Conservation (phyloP, 2,797 vertebrate genomes). For the Bufotes viridis region DNA sequence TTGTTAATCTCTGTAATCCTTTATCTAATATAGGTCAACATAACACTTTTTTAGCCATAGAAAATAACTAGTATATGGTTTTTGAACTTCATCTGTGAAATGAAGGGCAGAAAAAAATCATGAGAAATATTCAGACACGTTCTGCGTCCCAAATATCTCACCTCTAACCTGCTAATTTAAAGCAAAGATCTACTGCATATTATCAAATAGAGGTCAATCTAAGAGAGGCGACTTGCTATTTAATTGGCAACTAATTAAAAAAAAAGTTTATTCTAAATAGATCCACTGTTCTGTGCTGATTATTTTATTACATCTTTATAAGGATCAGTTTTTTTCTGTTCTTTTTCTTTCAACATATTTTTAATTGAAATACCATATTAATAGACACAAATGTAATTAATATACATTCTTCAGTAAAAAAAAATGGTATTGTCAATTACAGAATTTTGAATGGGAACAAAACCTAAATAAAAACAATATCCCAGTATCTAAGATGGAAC, state of each 20-base stretch:
- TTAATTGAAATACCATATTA: no score
- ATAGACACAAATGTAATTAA: no score
- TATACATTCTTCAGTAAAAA: no score
- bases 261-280: background rate
- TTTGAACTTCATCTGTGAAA: background rate
- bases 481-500: no score
- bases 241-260: background rate
- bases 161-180: background rate
- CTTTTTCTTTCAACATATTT: no score
- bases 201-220: background rate
- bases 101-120: background rate
- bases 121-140: background rate
- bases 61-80: slow-evolving; percentile 63
- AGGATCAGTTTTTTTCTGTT: background rate
- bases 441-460: no score
- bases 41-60: slow-evolving; percentile 65
- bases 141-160: background rate
- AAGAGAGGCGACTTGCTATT: background rate
- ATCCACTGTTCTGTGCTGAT: background rate
- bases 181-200: background rate
- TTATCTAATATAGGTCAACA: slow-evolving; percentile 68
- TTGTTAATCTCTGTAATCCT: slow-evolving; percentile 71
- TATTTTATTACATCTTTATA: background rate
- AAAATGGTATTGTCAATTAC: no score
- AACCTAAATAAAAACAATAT: no score